These are phyloP conservation scores for Calonectris borealis DNA, from an alignment of 2,113 vertebrate species.

Conservation along the genomic window DNA sequence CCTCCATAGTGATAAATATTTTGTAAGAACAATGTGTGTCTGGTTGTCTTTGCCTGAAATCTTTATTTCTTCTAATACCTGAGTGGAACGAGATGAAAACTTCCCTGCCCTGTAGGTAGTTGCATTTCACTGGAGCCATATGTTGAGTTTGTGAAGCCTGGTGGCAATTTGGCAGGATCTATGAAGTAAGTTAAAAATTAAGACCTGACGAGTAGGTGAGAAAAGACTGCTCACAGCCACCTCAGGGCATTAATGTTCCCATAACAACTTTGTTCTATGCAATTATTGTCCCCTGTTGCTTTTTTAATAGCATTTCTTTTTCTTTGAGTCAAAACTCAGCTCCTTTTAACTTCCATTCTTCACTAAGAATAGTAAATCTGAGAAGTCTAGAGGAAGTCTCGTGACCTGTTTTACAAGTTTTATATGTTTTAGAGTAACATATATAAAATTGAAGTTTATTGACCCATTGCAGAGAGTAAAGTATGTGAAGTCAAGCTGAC, in stretches of 20 bases:
- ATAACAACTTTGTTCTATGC: not conserved
- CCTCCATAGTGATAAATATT: not conserved
- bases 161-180: not conserved
- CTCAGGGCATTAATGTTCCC: not conserved
- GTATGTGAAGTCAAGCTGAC: not conserved
- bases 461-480: not conserved
- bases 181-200: not conserved
- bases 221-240: slow-evolving; percentile 6
- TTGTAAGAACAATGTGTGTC: not conserved
- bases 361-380: not conserved
- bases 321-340: not conserved
- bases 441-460: not conserved
- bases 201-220: not conserved
- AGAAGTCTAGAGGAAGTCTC: not conserved
- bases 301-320: slow-evolving; percentile 24
- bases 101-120: not conserved
- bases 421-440: not conserved
- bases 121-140: not conserved
- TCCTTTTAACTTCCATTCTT: not conserved
- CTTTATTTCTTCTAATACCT: not conserved
- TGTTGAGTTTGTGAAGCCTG: not conserved
- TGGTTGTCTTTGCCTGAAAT: not conserved
- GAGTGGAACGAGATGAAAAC: not conserved
- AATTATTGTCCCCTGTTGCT: slow-evolving; percentile 19
- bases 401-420: not conserved